Conservation (phyloP, 1,140 invertebrate genomes). For the Drosophila navojoa region DNA sequence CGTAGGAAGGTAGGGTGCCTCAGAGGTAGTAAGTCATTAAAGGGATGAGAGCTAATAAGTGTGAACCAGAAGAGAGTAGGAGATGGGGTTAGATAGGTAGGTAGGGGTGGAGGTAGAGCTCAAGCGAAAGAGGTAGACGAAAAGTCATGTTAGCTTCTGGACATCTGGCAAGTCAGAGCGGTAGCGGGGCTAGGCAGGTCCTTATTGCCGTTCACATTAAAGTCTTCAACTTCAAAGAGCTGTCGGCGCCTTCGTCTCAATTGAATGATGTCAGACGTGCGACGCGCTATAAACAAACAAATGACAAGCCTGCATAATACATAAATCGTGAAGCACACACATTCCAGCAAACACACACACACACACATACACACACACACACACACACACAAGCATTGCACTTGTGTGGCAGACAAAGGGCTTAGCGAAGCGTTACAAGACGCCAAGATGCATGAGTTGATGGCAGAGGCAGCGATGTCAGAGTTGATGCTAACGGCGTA, state of each 20-base stretch:
- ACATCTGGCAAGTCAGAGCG: too few relatives aligned
- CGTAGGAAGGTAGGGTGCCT: too few relatives aligned
- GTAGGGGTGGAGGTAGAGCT: too few relatives aligned
- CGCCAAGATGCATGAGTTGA: conserved; percentile 29
- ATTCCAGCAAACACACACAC: conserved; percentile 16
- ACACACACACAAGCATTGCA: conserved; percentile 28
- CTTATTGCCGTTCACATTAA: conserved; percentile 3
- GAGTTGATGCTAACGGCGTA: conserved; percentile 24
- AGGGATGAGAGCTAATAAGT: too few relatives aligned
- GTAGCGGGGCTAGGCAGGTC: background rate
- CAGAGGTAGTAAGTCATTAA: too few relatives aligned
- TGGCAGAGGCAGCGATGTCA: conserved; percentile 10
- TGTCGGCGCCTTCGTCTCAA: conserved; percentile 49
- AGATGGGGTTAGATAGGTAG: too few relatives aligned
- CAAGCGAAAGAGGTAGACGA: too few relatives aligned
- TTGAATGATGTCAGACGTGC: conserved; percentile 65
- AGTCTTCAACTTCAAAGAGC: conserved; percentile 22
- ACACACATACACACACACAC: conserved; percentile 23
- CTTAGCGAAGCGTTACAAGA: conserved; percentile 41
- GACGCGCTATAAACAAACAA: conserved; percentile 56
- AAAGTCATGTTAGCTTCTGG: too few relatives aligned
- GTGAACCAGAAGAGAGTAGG: too few relatives aligned
- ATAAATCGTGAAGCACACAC: conserved; percentile 21
- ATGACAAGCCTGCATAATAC: conserved; percentile 43
- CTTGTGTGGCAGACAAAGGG: conserved; percentile 54